Base-by-base conservation (phyloP, 2,113 vertebrate species). In the Prochilodus magdalenae region DNA sequence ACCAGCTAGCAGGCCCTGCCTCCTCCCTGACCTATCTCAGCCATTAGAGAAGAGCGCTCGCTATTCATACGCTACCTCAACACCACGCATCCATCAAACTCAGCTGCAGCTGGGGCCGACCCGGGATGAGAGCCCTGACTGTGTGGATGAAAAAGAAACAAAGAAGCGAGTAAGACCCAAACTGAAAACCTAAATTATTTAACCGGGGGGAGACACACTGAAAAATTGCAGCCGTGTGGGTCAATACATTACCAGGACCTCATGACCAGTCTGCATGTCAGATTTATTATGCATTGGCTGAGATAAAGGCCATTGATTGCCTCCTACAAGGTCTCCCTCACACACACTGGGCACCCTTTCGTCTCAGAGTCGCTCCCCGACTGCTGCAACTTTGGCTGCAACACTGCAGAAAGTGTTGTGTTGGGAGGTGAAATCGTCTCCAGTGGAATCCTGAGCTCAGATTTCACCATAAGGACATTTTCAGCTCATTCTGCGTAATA, bases 281-380 rank as follows among this genome's bases (percentile, higher is more conserved):
- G 88, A 94, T 94, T 92, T 94, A 92, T 92, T 91, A 94, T 92
- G 91, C 89, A 90, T 86, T 87, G 88, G 85, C 81, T 74, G 82
- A 93, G 93, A 94, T 94, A 93, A 94, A 93, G 91, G 89, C 90
- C 92, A 94, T 93, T 92, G 92, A 94, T 94, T 92, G 88, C 89
- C 83, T 92, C 85, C 87, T 87, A 85, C 91, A 94, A 94, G 91
- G 93, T 93, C 92, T 92, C 86, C 83, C 88, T 86, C 84, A 90
- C 86, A 90, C 36, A 44, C 89, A 85, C n/a, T n/a, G n/a, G 88
- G 89, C 84, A n/a, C 22, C 49, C 74, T 89, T 88, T 88, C 87
- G 90, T 84, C 88, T 81, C 86, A 86, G 65, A 75, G 87, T 90
- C 85, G 85, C 86, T 92, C 87, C 89, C 86, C 60, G 75, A 89